phyloP scores from a whole-genome alignment of 37 sponge, comb jelly and placozoan genomes.

The Chondrilla cf. caribensis region DNA sequence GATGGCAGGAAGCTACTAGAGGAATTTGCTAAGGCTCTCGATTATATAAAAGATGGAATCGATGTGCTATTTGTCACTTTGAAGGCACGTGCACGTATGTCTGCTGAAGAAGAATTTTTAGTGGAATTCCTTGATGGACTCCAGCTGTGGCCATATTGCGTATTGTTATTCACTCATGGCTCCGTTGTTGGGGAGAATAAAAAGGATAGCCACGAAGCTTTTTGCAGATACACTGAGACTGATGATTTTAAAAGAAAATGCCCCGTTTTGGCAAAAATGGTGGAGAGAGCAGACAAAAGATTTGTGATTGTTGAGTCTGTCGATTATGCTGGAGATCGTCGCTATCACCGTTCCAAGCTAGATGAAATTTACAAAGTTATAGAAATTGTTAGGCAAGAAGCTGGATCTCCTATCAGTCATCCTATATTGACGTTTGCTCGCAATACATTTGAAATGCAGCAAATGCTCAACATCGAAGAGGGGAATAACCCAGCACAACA shows the following conservation, averaged over 20 bases:
- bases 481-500: no score
- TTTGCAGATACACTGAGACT: not conserved
- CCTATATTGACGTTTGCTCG: not conserved
- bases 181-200: not conserved
- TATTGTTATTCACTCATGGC: conserved; percentile 5
- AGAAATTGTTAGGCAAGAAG: not conserved
- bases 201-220: not conserved
- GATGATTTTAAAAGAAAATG: not conserved
- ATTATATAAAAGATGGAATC: not conserved
- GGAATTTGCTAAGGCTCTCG: conserved; percentile 2
- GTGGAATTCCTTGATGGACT: not conserved
- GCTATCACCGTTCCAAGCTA: not conserved
- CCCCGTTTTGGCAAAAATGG: conserved; percentile 2
- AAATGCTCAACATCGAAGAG: no score
- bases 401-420: not conserved
- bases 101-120: not conserved
- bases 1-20: not conserved
- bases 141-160: conserved; percentile 1
- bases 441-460: not conserved
- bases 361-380: not conserved
- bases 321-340: not conserved
- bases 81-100: not conserved
- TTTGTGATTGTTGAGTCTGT: conserved; percentile 15
- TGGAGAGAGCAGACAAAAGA: not conserved
- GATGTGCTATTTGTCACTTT: not conserved